Evolutionary conservation across 1,140 invertebrate genomes (phyloP).

Genomic region (Hyles euphorbiae): DNA sequence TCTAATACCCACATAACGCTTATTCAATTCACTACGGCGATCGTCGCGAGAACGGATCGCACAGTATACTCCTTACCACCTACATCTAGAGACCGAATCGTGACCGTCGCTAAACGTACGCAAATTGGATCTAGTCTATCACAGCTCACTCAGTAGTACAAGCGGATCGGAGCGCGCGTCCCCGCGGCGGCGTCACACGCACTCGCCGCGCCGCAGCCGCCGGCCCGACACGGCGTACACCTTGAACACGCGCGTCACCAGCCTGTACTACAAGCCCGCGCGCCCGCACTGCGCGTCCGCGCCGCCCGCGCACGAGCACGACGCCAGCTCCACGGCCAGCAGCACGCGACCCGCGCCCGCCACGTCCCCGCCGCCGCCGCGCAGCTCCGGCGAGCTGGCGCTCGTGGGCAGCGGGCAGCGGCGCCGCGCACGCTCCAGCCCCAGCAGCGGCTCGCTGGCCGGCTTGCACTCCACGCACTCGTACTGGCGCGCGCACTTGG

Average conservation of each 20-base stretch:
- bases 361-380: slow-evolving; percentile 60
- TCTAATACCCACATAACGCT: slow-evolving; percentile 54
- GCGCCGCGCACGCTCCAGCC: slow-evolving; percentile 44
- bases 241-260: slow-evolving; percentile 66
- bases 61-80: slow-evolving; percentile 43
- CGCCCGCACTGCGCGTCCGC: slow-evolving; percentile 42
- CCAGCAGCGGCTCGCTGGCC: slow-evolving; percentile 63
- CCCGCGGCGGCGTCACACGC: slow-evolving; percentile 26
- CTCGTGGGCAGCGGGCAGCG: slow-evolving; percentile 55
- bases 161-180: slow-evolving; percentile 21
- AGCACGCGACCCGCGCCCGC: slow-evolving; percentile 63
- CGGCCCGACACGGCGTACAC: slow-evolving; percentile 59
- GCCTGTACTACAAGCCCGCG: slow-evolving; percentile 71
- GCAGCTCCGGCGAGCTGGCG: slow-evolving; percentile 70
- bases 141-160: slow-evolving; percentile 66
- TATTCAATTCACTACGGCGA: slow-evolving; percentile 43
- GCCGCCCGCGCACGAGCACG: slow-evolving; percentile 39
- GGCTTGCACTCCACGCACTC: slow-evolving; percentile 48
- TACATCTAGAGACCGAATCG: slow-evolving; percentile 46
- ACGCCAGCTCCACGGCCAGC: slow-evolving; percentile 60
- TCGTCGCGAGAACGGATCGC: slow-evolving; percentile 27
- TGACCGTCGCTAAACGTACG: slow-evolving; percentile 41
- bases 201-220: slow-evolving; percentile 25
- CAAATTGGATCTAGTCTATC: slow-evolving; percentile 65
- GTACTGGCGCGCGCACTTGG: slow-evolving; percentile 19